Conservation (phyloP, 2,113 vertebrate species). For the Chloebia gouldiae region DNA sequence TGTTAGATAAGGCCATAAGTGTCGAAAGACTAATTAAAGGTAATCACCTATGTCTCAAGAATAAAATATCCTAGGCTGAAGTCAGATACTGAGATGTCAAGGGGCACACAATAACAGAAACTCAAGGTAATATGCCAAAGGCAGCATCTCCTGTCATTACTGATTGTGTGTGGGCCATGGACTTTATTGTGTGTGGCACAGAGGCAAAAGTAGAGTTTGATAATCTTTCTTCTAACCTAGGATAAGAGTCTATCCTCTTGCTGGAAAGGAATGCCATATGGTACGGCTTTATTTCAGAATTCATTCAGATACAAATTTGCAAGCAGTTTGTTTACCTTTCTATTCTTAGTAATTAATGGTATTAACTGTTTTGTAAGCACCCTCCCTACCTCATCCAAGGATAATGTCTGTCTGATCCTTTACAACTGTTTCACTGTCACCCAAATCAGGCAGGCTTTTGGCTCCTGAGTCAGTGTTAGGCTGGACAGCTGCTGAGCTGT, state of each 20-base stretch:
- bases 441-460: conserved; percentile 26
- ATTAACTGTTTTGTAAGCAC: background rate
- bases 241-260: background rate
- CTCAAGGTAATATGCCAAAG: background rate
- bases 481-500: conserved; percentile 49
- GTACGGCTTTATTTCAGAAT: background rate
- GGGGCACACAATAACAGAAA: background rate
- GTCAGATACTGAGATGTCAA: background rate
- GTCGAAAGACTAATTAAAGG: conserved; percentile 21
- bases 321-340: conserved; percentile 39
- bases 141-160: conserved; percentile 30
- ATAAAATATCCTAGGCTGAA: background rate
- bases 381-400: background rate
- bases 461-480: background rate
- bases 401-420: conserved; percentile 30
- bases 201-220: background rate
- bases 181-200: background rate
- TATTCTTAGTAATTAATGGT: background rate
- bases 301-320: background rate
- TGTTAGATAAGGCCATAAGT: conserved; percentile 2
- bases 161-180: background rate
- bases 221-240: background rate
- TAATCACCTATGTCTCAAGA: conserved; percentile 8
- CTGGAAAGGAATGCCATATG: background rate
- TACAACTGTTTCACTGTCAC: conserved; percentile 18